A percentile compares a stretch with the other conserved stretches of the same genome.
Conservation (phyloP, 2,113 vertebrate species). For the Helogale parvula region DNA sequence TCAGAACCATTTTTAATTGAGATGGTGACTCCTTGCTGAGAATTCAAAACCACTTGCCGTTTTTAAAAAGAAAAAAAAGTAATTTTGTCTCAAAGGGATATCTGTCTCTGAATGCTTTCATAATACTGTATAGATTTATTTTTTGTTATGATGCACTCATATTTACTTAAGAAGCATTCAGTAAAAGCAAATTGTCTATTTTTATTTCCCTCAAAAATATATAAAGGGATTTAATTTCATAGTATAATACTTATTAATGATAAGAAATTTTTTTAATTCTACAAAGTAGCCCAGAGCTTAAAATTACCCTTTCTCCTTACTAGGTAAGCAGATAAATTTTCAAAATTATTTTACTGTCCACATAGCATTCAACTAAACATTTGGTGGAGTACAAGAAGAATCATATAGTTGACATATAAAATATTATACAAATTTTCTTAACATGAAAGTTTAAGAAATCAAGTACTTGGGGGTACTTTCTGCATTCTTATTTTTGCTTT, state of each 20-base stretch:
- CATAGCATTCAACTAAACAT: constrained; percentile 11
- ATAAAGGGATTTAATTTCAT: background rate
- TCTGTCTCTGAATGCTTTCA: background rate
- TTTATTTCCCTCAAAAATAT: constrained; percentile 15
- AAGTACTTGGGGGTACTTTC: background rate
- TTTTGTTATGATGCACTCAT: background rate
- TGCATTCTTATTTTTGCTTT: background rate
- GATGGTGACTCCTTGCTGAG: background rate
- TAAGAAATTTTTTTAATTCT: background rate
- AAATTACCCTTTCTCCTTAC: background rate
- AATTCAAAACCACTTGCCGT: background rate
- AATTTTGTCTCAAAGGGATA: background rate
- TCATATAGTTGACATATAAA: constrained; percentile 6
- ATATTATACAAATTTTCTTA: background rate
- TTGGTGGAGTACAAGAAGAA: constrained; percentile 9
- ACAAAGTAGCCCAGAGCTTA: background rate
- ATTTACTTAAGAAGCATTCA: constrained; percentile 6
- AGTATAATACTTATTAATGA: background rate
- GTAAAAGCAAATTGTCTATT: background rate
- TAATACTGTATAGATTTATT: background rate
- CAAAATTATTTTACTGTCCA: constrained; percentile 49
- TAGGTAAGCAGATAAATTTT: background rate
- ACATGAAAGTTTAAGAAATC: background rate
- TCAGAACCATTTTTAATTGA: constrained; percentile 49
- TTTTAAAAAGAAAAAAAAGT: background rate